These are phyloP conservation scores for Balearica regulorum DNA, from an alignment of 2,797 vertebrate species.

Conservation along the genomic window DNA sequence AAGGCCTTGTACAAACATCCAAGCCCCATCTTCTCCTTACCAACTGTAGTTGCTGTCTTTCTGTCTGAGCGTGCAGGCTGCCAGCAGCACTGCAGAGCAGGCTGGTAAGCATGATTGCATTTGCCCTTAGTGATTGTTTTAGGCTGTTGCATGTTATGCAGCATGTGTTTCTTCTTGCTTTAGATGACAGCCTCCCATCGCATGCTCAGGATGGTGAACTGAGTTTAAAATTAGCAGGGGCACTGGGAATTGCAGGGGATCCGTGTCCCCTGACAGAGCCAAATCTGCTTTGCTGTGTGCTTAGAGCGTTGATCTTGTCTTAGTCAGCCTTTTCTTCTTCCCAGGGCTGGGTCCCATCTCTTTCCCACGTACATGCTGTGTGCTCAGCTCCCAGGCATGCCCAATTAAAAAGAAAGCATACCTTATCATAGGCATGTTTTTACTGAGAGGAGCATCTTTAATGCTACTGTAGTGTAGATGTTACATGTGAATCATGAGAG, in stretches of 20 bases:
- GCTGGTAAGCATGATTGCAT: not conserved
- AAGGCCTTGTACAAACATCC: not conserved
- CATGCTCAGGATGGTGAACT: not conserved
- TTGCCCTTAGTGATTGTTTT: not conserved
- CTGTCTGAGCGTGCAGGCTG: not conserved
- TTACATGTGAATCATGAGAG: not conserved
- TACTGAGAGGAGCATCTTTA: not conserved
- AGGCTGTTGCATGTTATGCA: not conserved
- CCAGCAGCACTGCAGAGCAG: not conserved
- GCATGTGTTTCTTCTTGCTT: not conserved
- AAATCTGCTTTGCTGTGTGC: not conserved
- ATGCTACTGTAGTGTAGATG: not conserved
- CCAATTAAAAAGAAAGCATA: not conserved
- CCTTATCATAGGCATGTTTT: not conserved
- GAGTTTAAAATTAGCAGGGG: not conserved
- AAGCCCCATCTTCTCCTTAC: not conserved
- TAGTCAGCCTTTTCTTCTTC: not conserved
- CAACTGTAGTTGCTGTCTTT: not conserved
- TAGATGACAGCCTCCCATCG: fast-evolving
- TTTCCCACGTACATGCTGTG: not conserved
- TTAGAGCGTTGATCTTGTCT: not conserved
- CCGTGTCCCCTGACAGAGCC: not conserved
- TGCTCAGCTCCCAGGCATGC: not conserved
- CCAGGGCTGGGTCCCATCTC: not conserved
- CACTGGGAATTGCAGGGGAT: not conserved